Conservation (phyloP, 2,888 invertebrate genomes). For the Prosapia bicincta region DNA sequence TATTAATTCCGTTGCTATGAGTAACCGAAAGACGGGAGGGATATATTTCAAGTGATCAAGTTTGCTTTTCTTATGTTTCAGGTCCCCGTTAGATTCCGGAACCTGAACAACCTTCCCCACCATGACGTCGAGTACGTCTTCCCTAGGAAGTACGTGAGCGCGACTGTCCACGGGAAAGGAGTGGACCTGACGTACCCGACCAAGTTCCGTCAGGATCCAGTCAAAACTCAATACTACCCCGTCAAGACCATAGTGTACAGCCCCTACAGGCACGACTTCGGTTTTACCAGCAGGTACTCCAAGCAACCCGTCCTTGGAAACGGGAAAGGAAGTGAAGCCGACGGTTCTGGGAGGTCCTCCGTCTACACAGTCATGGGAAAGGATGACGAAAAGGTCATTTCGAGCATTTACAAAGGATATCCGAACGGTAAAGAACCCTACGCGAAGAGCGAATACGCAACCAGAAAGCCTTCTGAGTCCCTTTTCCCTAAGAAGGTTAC, state of each 20-base stretch:
- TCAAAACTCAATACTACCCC: slow-evolving; percentile 8
- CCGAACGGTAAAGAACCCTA: slow-evolving; percentile 21
- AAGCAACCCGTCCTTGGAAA: slow-evolving; percentile 2
- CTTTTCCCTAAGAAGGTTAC: slow-evolving; percentile 34
- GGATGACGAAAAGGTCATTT: slow-evolving; percentile 21
- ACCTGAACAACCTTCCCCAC: slow-evolving; percentile 7
- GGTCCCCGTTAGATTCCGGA: slow-evolving; percentile 31
- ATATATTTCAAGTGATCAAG: no score
- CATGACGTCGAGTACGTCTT: slow-evolving; percentile 15
- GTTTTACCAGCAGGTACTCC: slow-evolving; percentile 12
- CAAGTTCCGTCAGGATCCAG: not conserved
- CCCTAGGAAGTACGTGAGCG: not conserved
- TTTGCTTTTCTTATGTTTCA: slow-evolving; percentile 4
- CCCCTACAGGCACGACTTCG: slow-evolving; percentile 11
- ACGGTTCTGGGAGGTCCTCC: not conserved
- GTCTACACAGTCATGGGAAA: slow-evolving; percentile 13
- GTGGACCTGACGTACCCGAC: not conserved
- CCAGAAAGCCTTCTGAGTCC: slow-evolving; percentile 29
- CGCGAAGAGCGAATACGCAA: not conserved
- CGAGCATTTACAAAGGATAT: slow-evolving; percentile 30
- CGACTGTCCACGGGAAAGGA: not conserved
- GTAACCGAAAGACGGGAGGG: no score
- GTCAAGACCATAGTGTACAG: slow-evolving; percentile 14
- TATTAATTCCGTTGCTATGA: no score
- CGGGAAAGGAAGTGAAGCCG: not conserved